Conservation (phyloP, 1,140 invertebrate genomes). For the Macrotrachela quadricornifera region DNA sequence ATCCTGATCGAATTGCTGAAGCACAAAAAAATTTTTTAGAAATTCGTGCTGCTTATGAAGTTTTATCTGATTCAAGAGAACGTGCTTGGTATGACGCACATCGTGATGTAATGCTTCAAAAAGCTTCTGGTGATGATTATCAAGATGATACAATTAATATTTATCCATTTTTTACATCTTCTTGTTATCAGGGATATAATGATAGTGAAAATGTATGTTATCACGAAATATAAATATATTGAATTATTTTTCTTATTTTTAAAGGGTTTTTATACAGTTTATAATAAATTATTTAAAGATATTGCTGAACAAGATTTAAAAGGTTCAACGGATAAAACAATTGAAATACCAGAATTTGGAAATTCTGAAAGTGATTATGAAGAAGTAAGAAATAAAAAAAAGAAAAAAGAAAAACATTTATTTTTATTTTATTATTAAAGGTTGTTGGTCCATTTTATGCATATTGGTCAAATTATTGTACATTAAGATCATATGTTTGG, state of each 20-base stretch:
- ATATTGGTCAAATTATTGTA: conserved; percentile 69
- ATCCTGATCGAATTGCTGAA: conserved; percentile 53
- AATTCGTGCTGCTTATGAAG: conserved; percentile 85
- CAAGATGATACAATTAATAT: conserved; percentile 5
- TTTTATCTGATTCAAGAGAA: conserved; percentile 74
- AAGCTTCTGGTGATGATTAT: conserved; percentile 33
- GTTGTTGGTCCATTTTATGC: conserved; percentile 67
- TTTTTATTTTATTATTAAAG: too few species aligned
- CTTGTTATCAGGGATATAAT: conserved; percentile 67
- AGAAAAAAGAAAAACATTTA: too few species aligned
- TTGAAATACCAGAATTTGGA: conserved; percentile 61
- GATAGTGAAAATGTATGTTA: conserved; percentile 39
- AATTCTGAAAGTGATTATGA: conserved; percentile 57
- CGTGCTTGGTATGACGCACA: conserved; percentile 83
- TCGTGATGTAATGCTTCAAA: conserved; percentile 55
- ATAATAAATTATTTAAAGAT: conserved; percentile 61
- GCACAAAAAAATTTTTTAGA: conserved; percentile 74
- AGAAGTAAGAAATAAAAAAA: conserved; percentile 23
- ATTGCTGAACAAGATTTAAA: conserved; percentile 62
- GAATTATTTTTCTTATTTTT: conserved; percentile 8
- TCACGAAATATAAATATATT: too few species aligned
- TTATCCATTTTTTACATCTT: conserved; percentile 45
- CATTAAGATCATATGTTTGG: conserved; percentile 60
- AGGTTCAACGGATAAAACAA: conserved; percentile 44
- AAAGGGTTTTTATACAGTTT: conserved; percentile 66